A percentile compares a stretch with the other conserved stretches of the same genome.
These are phyloP conservation scores for Riparia riparia DNA, from an alignment of 2,113 vertebrate species.

Conservation along the genomic window DNA sequence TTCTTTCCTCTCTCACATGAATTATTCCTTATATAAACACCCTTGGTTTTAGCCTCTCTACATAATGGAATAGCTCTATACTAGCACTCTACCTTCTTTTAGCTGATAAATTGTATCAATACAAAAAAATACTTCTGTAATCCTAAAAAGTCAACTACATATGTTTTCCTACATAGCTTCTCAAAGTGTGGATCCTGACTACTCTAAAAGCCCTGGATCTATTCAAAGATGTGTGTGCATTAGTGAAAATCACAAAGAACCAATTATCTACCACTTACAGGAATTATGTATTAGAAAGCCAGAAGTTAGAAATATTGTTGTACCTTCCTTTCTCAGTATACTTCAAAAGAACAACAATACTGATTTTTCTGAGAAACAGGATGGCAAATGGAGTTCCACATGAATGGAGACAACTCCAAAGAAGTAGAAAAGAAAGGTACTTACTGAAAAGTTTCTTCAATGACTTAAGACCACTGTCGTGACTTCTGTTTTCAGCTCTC, in stretches of 20 bases:
- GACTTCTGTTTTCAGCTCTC: background rate
- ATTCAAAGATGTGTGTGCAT: background rate
- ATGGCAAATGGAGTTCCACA: background rate
- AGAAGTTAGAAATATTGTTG: background rate
- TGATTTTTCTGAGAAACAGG: background rate
- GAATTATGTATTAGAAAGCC: background rate
- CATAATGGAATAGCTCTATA: background rate
- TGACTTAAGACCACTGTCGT: background rate
- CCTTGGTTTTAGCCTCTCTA: background rate
- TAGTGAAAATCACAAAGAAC: background rate
- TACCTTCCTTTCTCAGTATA: background rate
- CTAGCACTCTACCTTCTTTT: background rate
- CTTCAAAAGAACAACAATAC: background rate
- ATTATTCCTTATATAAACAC: background rate
- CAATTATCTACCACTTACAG: background rate
- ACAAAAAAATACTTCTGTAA: background rate
- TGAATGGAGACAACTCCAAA: background rate
- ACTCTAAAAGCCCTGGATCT: background rate
- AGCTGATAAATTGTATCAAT: background rate
- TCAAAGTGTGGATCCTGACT: background rate
- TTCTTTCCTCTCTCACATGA: background rate
- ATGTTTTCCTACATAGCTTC: background rate
- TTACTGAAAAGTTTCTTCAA: background rate
- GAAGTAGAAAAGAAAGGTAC: background rate
- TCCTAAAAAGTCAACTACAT: background rate